Evolutionary conservation across 2,113 vertebrate species (phyloP).

Genomic region (Menidia beryllina): DNA sequence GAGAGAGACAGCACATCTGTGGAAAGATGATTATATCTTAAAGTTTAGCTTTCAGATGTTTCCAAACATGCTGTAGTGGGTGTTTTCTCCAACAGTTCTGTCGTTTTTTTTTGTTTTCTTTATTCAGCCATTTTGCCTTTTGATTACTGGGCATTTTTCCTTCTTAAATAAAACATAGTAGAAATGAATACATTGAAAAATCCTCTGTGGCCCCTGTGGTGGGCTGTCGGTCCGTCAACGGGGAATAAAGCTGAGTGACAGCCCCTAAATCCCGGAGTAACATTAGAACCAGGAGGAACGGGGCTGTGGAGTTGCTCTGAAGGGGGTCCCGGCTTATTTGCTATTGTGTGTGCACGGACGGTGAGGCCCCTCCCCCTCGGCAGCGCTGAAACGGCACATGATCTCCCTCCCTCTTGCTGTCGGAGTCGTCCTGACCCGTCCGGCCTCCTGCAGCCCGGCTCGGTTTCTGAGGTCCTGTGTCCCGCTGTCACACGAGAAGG

Average conservation of each 20-base stretch:
- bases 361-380: constrained; percentile 20
- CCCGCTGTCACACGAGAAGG: constrained; percentile 66
- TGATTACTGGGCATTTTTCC: no score
- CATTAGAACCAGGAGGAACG: constrained; percentile 43
- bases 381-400: constrained; percentile 62
- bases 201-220: not conserved
- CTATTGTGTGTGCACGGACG: constrained; percentile 62
- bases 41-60: no score
- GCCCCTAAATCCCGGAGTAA: constrained; percentile 55
- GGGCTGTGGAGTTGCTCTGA: constrained; percentile 43
- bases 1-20: no score
- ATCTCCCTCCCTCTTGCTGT: constrained; percentile 62
- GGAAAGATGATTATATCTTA: no score
- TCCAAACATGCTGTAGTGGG: no score
- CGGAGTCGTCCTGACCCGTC: constrained; percentile 41
- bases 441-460: constrained; percentile 68
- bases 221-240: constrained; percentile 41
- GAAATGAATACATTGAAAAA: no score
- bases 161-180: no score
- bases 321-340: constrained; percentile 53
- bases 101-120: no score
- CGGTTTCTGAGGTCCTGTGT: constrained; percentile 73
- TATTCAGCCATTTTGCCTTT: no score
- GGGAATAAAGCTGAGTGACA: constrained; percentile 42
- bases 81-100: no score